phyloP scores from a whole-genome alignment of 2,888 invertebrate genomes.

The Phyllotreta striolata region DNA sequence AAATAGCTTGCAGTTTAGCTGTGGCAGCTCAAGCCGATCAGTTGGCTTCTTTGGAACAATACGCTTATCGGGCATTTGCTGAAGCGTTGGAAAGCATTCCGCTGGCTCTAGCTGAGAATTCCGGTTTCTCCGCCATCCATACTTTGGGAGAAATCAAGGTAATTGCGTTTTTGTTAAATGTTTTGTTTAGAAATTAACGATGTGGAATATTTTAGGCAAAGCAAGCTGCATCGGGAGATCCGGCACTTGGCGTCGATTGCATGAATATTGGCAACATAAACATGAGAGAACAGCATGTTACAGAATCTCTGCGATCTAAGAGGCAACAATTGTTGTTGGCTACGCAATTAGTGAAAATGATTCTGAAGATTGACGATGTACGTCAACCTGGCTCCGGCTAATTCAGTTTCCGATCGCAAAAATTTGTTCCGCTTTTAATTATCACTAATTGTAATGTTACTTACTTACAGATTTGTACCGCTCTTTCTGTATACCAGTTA shows the following conservation, averaged over 20 bases:
- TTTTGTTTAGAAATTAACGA: slow-evolving; percentile 5
- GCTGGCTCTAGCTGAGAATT: slow-evolving; percentile 95
- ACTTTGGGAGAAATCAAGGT: slow-evolving; percentile 86
- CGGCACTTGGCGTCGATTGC: slow-evolving; percentile 94
- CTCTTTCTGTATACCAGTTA: slow-evolving; percentile 15
- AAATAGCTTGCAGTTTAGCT: slow-evolving; percentile 92
- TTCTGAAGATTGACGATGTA: slow-evolving; percentile 98
- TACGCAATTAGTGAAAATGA: slow-evolving; percentile 99
- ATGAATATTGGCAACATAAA: slow-evolving; percentile 82
- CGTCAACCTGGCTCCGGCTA: slow-evolving; percentile 44
- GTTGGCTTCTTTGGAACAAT: slow-evolving; percentile 92
- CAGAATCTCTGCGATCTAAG: slow-evolving; percentile 97
- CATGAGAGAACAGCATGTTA: slow-evolving; percentile 94
- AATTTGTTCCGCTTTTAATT: slow-evolving; percentile 9
- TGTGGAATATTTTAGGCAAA: slow-evolving; percentile 64
- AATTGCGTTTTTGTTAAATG: slow-evolving; percentile 22
- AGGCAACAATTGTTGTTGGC: slow-evolving; percentile 96
- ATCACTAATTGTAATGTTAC: slow-evolving; percentile 18
- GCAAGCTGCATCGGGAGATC: slow-evolving; percentile 85
- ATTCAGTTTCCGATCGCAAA: neutral
- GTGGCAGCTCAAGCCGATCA: slow-evolving; percentile 90
- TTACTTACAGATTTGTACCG: slow-evolving; percentile 18
- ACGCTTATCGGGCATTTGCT: slow-evolving; percentile 94
- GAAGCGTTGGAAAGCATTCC: slow-evolving; percentile 96
- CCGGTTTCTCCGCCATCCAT: slow-evolving; percentile 92